Percentiles rank a stretch among this genome's conserved stretches.
Conservation (phyloP, 2,113 vertebrate genomes). For the Cyprinodon brontotheroides region DNA sequence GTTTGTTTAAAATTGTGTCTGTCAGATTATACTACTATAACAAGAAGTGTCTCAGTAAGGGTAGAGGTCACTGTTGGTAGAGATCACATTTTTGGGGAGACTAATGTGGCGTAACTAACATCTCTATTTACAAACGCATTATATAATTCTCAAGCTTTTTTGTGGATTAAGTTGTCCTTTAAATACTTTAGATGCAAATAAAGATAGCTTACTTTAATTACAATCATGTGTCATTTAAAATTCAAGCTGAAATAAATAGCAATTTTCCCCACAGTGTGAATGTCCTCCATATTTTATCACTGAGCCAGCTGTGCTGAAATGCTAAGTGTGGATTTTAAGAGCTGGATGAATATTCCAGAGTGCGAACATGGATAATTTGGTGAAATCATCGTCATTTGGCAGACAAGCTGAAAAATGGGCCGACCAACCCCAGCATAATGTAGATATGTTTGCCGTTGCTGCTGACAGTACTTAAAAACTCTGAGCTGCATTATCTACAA, state of each 20-base stretch:
- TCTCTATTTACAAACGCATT: too few species aligned
- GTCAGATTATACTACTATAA: too few species aligned
- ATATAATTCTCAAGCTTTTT: neutral
- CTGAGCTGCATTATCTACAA: neutral
- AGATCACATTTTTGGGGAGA: too few species aligned
- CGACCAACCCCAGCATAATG: neutral
- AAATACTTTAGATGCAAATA: neutral
- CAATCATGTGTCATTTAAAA: conserved; percentile 1
- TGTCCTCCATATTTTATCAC: conserved; percentile 10
- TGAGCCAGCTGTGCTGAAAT: neutral
- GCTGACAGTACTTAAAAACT: neutral
- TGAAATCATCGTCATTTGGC: neutral
- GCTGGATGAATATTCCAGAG: conserved; percentile 12
- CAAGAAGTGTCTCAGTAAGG: too few species aligned
- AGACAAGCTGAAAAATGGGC: conserved; percentile 2
- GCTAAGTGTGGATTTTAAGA: neutral
- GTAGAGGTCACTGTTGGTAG: too few species aligned
- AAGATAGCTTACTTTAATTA: neutral
- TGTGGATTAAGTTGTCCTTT: neutral
- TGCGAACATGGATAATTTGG: neutral
- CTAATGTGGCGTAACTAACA: too few species aligned
- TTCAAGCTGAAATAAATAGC: conserved; percentile 1
- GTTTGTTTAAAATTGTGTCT: too few species aligned
- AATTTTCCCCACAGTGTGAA: conserved; percentile 1
- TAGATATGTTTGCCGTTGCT: neutral